Evolutionary conservation across 2,888 invertebrate species (phyloP).

Genomic region (Lasioglossum malachurum): DNA sequence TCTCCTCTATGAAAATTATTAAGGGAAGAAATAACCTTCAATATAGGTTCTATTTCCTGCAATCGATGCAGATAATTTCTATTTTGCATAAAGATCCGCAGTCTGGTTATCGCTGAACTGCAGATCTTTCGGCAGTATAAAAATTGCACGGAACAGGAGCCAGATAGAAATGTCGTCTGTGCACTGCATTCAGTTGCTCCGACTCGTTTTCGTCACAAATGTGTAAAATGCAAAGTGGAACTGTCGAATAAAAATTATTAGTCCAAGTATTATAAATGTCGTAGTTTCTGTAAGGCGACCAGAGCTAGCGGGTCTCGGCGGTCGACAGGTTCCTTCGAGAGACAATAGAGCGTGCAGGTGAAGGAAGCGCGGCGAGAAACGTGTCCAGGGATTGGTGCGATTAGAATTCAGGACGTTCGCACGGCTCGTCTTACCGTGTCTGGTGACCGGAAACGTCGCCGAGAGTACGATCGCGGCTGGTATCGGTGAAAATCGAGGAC

Average conservation of each 20-base stretch:
- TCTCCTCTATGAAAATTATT: no score
- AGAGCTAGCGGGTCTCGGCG: neutral
- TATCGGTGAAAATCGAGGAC: slow-evolving; percentile 29
- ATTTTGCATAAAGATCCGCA: no score
- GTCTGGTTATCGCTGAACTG: neutral
- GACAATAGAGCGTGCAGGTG: neutral
- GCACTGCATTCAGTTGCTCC: no score
- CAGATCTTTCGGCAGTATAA: neutral
- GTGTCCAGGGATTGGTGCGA: neutral
- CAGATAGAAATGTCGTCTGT: no score
- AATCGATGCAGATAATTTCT: no score
- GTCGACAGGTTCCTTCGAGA: neutral
- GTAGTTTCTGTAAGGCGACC: neutral
- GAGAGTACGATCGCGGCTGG: neutral
- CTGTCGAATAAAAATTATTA: neutral
- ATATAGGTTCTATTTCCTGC: no score
- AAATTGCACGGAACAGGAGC: neutral
- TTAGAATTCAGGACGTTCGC: neutral
- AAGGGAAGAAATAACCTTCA: no score
- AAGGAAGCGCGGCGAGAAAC: neutral
- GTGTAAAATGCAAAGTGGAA: neutral
- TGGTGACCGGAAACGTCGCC: neutral
- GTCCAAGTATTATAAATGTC: neutral
- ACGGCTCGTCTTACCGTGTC: neutral
- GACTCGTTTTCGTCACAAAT: no score